These are phyloP conservation scores for Schizaphis graminum DNA, from an alignment of 2,888 invertebrate species.

Conservation along the genomic window DNA sequence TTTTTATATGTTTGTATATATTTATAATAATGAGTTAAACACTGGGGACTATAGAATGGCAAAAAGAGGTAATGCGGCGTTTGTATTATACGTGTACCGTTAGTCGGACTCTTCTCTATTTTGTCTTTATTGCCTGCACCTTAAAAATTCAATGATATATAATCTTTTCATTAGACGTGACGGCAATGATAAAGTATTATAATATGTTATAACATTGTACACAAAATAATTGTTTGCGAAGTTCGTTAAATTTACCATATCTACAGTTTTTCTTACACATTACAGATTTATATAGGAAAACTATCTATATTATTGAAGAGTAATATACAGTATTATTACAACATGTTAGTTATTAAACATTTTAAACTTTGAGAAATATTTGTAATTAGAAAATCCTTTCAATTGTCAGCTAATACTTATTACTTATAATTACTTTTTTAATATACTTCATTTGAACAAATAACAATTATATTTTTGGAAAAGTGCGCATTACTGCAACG, in stretches of 20 bases:
- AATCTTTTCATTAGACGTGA: slow-evolving; percentile 38
- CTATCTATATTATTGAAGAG: neutral
- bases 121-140: slow-evolving; percentile 39
- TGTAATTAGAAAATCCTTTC: neutral
- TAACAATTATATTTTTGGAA: neutral
- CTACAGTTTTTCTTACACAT: neutral
- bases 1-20: neutral
- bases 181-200: slow-evolving; percentile 47
- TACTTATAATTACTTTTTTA: neutral
- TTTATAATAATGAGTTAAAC: slow-evolving; percentile 15
- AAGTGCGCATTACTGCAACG: neutral
- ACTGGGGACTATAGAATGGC: neutral
- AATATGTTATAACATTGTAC: neutral
- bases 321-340: neutral
- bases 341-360: neutral
- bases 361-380: neutral
- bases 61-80: slow-evolving; percentile 26
- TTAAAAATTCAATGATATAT: slow-evolving; percentile 46
- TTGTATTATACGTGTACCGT: slow-evolving; percentile 38
- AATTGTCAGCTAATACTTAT: neutral
- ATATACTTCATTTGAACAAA: neutral
- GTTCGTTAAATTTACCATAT: neutral
- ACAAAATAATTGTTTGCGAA: neutral
- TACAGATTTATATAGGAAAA: neutral
- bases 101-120: slow-evolving; percentile 57